phyloP scores from a whole-genome alignment of 2,888 invertebrate species.

The Orthosia gracilis region DNA sequence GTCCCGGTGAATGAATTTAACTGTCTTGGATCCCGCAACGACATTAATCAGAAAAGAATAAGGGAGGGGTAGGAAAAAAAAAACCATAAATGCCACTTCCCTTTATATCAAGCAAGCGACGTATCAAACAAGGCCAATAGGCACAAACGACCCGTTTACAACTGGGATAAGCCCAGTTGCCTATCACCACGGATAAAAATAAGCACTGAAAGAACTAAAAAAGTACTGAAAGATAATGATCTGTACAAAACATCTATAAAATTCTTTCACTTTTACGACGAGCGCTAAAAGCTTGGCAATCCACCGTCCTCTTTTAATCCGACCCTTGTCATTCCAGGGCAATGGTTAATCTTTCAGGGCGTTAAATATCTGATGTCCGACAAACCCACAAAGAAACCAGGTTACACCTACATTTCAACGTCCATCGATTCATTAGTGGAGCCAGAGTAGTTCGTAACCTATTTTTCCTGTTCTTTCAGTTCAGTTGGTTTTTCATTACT shows the following conservation, averaged over 20 bases:
- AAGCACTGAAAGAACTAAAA: no score
- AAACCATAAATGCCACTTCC: no score
- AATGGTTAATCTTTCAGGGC: neutral
- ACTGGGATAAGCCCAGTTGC: no score
- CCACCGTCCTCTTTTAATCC: neutral
- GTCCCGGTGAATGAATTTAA: no score
- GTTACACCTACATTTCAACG: slow-evolving; percentile 1
- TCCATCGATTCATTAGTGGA: slow-evolving; percentile 3
- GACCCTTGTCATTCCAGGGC: neutral
- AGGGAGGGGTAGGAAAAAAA: no score
- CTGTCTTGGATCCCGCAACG: no score
- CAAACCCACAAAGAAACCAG: slow-evolving; percentile 16
- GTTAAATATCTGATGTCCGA: neutral
- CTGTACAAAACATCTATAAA: neutral
- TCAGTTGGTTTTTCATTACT: neutral
- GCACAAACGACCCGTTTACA: no score
- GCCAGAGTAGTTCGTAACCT: neutral
- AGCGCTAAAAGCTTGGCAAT: neutral
- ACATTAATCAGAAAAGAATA: no score
- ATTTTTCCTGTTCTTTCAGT: neutral
- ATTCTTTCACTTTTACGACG: neutral
- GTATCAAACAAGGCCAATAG: no score
- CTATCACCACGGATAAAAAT: no score
- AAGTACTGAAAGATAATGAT: no score
- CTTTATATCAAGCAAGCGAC: no score